These are phyloP conservation scores for Dysmachus trigonus DNA, from an alignment of 2,888 invertebrate genomes.

Conservation along the genomic window DNA sequence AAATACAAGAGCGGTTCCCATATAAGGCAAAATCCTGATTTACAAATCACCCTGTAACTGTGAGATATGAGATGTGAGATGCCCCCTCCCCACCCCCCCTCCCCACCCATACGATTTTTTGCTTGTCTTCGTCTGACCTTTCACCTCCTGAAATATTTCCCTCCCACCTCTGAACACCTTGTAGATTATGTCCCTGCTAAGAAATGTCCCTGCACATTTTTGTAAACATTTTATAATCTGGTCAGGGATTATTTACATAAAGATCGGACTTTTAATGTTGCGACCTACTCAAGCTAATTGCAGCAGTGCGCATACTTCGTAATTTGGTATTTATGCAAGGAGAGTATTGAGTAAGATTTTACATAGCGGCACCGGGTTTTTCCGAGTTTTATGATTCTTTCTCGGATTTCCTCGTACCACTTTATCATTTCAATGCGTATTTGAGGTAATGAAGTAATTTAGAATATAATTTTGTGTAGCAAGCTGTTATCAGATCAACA, in stretches of 20 bases:
- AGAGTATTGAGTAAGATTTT: constrained; percentile 30
- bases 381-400: constrained; percentile 30
- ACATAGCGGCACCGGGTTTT: constrained; percentile 16
- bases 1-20: too few species aligned
- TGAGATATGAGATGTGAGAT: too few species aligned
- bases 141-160: too few species aligned
- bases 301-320: constrained; percentile 1
- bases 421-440: constrained; percentile 19
- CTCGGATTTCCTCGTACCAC: constrained; percentile 10
- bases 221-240: constrained; percentile 34
- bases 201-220: constrained; percentile 36
- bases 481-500: constrained; percentile 16
- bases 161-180: too few species aligned
- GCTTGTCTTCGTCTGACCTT: too few species aligned
- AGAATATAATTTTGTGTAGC: constrained; percentile 36
- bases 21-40: too few species aligned
- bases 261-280: constrained; percentile 18
- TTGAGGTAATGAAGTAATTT: constrained; percentile 27
- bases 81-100: too few species aligned
- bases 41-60: too few species aligned
- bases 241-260: constrained; percentile 27
- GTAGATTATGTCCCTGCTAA: constrained; percentile 21
- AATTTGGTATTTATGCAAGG: constrained; percentile 30
- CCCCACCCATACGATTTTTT: too few species aligned
- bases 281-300: constrained; percentile 19